Evolutionary conservation across 2,113 vertebrate genomes (phyloP).

Genomic region (Xiphophorus maculatus): DNA sequence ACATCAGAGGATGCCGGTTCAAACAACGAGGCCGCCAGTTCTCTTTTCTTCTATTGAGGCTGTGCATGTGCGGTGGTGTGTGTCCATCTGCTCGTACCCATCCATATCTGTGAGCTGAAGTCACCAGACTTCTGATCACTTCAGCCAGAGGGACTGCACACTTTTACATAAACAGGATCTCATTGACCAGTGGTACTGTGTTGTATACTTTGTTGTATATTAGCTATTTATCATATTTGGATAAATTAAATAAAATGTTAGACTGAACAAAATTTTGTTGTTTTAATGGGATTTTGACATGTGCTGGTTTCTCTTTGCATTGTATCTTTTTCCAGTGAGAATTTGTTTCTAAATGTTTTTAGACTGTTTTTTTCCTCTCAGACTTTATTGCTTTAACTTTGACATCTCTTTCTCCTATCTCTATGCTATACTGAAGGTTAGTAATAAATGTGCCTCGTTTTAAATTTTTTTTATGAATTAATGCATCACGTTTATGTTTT

Average conservation of each 20-base stretch:
- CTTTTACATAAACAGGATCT: constrained; percentile 25
- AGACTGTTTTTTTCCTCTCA: neutral
- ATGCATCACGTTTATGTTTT: neutral
- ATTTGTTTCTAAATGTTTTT: neutral
- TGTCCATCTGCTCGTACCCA: constrained; percentile 29
- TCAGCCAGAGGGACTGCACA: constrained; percentile 10
- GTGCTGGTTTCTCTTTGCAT: neutral
- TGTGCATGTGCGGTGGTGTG: constrained; percentile 33
- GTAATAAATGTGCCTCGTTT: neutral
- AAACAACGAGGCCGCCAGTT: constrained; percentile 46
- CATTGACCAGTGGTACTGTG: constrained; percentile 18
- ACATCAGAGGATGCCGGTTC: constrained; percentile 49
- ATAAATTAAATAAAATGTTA: constrained; percentile 48
- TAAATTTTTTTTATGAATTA: neutral
- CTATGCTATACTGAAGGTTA: neutral
- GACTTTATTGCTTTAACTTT: neutral
- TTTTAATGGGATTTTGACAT: neutral
- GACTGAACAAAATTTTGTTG: neutral
- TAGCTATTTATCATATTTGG: constrained; percentile 4
- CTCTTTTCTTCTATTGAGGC: constrained; percentile 43
- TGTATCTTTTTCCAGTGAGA: neutral
- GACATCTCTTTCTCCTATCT: neutral
- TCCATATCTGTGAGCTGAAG: constrained; percentile 28
- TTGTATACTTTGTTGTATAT: neutral
- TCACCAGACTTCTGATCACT: constrained; percentile 41